Evolutionary conservation across 2,888 invertebrate genomes (phyloP).

Genomic region (Lysandra bellargus): DNA sequence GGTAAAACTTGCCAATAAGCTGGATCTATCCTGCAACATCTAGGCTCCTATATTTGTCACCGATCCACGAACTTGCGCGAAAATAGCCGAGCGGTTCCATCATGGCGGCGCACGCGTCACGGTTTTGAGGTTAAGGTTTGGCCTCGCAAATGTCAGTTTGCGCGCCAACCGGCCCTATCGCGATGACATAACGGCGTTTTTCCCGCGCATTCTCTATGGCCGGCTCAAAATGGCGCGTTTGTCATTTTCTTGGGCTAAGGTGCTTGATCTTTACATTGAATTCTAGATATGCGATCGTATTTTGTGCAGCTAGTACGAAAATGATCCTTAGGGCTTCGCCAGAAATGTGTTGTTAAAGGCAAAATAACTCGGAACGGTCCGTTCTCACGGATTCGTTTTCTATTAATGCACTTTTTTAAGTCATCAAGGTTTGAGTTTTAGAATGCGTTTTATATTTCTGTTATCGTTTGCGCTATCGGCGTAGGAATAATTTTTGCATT

Average conservation of each 20-base stretch:
- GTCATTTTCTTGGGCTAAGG: slow-evolving; percentile 66
- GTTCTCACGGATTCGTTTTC: slow-evolving; percentile 57
- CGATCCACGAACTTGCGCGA: slow-evolving; percentile 57
- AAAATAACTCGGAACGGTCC: neutral
- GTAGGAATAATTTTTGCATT: neutral
- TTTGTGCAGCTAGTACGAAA: neutral
- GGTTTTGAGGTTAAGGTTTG: slow-evolving; percentile 80
- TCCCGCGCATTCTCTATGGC: slow-evolving; percentile 43
- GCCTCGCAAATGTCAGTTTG: slow-evolving; percentile 54
- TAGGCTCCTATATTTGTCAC: slow-evolving; percentile 48
- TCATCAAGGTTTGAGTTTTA: slow-evolving; percentile 14
- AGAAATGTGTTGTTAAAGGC: too few species aligned
- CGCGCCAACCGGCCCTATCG: slow-evolving; percentile 43
- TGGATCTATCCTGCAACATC: slow-evolving; percentile 30
- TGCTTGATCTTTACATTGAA: slow-evolving; percentile 78
- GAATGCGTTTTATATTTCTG: slow-evolving; percentile 6
- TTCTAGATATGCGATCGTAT: slow-evolving; percentile 52
- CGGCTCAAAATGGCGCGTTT: slow-evolving; percentile 58
- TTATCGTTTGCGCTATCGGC: neutral
- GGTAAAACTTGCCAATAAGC: neutral
- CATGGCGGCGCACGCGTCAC: slow-evolving; percentile 69
- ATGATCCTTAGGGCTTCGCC: neutral
- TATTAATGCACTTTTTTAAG: slow-evolving; percentile 46
- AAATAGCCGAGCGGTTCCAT: slow-evolving; percentile 59
- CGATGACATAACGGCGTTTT: slow-evolving; percentile 50